Percentiles rank a stretch among this genome's conserved stretches.
These are phyloP conservation scores for Diplosoma virens DNA, from an alignment of 23 tunicate genomes.

Conservation along the genomic window DNA sequence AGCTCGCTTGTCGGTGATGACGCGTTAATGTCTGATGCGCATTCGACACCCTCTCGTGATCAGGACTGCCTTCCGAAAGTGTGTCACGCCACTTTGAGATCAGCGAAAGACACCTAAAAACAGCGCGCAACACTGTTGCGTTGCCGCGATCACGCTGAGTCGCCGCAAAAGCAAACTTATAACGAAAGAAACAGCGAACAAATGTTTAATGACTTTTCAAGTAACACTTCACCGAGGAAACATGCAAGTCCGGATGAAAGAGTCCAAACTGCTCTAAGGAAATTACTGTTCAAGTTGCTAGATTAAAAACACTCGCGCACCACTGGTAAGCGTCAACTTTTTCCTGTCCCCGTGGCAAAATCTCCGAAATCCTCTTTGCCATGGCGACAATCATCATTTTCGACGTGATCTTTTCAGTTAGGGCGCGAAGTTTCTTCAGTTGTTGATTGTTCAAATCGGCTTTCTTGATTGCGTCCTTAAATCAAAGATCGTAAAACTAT, in stretches of 20 bases:
- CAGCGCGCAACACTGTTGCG: too few relatives aligned
- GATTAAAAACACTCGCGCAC: too few relatives aligned
- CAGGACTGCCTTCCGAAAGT: conserved; percentile 1
- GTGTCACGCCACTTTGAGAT: conserved; percentile 17
- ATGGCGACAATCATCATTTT: conserved; percentile 49
- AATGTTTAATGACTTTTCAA: too few relatives aligned
- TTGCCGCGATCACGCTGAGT: neutral
- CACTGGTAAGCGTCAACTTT: conserved; percentile 72
- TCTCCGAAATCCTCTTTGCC: conserved; percentile 62
- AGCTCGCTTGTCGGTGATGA: conserved; percentile 7
- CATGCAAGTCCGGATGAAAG: too few relatives aligned
- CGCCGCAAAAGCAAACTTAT: neutral
- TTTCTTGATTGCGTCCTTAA: neutral
- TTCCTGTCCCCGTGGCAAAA: conserved; percentile 40
- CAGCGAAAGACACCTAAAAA: conserved; percentile 33
- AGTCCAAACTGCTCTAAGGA: too few relatives aligned
- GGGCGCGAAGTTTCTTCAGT: conserved; percentile 10
- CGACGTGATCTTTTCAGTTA: conserved; percentile 25
- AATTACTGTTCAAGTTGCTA: too few relatives aligned
- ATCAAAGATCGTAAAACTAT: neutral
- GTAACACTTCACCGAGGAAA: too few relatives aligned
- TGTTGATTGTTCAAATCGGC: conserved; percentile 1
- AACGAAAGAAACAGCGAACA: neutral
- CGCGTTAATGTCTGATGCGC: conserved; percentile 8
- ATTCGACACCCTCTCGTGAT: conserved; percentile 8